A percentile compares a stretch with the other conserved stretches of the same genome.
phyloP scores from a whole-genome alignment of 37 sponge, comb jelly and placozoan genomes.

The Cliona cf. orientalis region DNA sequence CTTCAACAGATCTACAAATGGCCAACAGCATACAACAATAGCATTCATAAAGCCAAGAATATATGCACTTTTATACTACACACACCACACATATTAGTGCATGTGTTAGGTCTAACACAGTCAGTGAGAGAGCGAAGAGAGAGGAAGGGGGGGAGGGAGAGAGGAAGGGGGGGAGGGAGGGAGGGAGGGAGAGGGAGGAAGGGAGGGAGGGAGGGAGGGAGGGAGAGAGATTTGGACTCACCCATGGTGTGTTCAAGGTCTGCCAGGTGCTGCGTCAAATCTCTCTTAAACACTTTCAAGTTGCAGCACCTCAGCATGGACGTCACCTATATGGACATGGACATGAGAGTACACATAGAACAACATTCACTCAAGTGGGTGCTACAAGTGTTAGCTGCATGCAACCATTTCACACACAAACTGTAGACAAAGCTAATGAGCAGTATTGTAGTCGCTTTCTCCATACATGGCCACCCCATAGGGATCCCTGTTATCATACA shows the following conservation, averaged over 20 bases:
- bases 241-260: constrained; percentile 61
- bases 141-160: background rate
- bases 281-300: constrained; percentile 52
- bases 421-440: no score
- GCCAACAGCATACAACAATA: background rate
- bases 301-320: constrained; percentile 59
- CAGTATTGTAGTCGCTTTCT: no score
- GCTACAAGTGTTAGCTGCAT: no score
- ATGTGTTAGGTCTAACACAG: background rate
- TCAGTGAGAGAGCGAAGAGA: background rate
- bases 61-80: background rate
- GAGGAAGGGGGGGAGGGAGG: background rate
- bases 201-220: background rate
- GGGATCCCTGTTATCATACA: no score
- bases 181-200: background rate
- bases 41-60: background rate
- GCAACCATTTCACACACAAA: no score
- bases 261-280: constrained; percentile 44
- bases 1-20: constrained; percentile 28
- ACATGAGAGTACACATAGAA: no score
- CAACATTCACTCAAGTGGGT: no score
- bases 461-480: no score
- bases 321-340: constrained; percentile 37
- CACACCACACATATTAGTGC: background rate
- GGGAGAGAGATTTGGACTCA: background rate